Evolutionary conservation across 2,888 invertebrate genomes (phyloP).

Genomic region (Amphipoea oculea): DNA sequence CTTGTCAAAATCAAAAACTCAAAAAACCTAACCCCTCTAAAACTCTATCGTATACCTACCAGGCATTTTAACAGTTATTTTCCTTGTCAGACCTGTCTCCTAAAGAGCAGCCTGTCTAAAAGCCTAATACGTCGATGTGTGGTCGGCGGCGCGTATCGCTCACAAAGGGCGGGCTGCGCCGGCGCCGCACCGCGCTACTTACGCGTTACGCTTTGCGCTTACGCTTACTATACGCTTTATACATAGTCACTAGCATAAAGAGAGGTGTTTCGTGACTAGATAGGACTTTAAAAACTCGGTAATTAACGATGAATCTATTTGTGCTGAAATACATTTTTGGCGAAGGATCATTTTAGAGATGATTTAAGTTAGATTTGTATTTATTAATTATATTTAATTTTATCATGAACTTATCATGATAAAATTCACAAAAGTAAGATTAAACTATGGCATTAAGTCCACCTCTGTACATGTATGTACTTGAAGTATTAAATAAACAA

Average conservation of each 20-base stretch:
- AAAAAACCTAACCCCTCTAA: not conserved
- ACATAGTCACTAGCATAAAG: not conserved
- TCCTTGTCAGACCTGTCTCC: slow-evolving; percentile 30
- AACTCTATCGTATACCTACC: not conserved
- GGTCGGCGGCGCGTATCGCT: slow-evolving; percentile 60
- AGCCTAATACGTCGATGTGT: slow-evolving; percentile 61
- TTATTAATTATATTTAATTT: too few species aligned
- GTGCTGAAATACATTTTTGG: not conserved
- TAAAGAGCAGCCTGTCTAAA: slow-evolving; percentile 40
- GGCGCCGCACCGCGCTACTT: slow-evolving; percentile 77
- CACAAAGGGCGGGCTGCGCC: slow-evolving; percentile 68
- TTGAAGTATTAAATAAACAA: too few species aligned
- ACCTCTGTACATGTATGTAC: too few species aligned
- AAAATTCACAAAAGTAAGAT: too few species aligned
- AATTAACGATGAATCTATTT: not conserved
- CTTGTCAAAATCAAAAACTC: too few species aligned
- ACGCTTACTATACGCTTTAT: slow-evolving; percentile 14
- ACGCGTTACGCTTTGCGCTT: slow-evolving; percentile 62
- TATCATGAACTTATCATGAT: too few species aligned
- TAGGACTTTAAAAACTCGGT: too few species aligned
- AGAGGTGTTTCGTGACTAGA: slow-evolving; percentile 19
- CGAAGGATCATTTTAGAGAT: too few species aligned
- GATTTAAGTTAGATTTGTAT: not conserved
- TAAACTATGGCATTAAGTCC: too few species aligned
- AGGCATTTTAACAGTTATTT: not conserved